Evolutionary conservation across 1,140 invertebrate species (phyloP).

Genomic region (Notospermus geniculatus): DNA sequence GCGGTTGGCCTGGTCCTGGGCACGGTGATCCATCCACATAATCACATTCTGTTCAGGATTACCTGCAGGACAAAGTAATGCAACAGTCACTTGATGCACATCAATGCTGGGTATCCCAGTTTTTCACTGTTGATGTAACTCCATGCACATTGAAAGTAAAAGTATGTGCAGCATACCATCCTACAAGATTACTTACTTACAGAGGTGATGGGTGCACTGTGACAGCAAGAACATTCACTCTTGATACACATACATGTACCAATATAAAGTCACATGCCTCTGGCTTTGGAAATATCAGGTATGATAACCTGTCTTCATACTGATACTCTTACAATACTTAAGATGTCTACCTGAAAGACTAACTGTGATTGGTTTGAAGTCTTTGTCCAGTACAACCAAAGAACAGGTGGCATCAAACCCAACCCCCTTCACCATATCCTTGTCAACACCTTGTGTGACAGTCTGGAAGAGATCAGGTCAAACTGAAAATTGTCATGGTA

Average conservation of each 20-base stretch:
- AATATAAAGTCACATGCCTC: too few relatives aligned
- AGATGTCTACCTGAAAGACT: conserved; percentile 65
- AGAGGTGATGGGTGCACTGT: too few relatives aligned
- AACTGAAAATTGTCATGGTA: conserved; percentile 4
- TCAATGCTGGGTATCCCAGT: too few relatives aligned
- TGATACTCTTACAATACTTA: too few relatives aligned
- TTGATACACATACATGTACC: too few relatives aligned
- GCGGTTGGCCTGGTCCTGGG: conserved; percentile 72
- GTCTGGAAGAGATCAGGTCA: neutral
- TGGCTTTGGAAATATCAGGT: too few relatives aligned
- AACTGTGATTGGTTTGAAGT: conserved; percentile 71
- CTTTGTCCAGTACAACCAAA: conserved; percentile 74
- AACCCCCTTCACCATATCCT: conserved; percentile 70
- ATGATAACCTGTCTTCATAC: too few relatives aligned
- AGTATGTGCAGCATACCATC: too few relatives aligned
- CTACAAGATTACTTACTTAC: too few relatives aligned
- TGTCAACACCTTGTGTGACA: conserved; percentile 45
- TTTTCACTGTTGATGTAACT: too few relatives aligned
- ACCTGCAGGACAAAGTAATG: conserved; percentile 53
- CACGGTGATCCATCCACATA: conserved; percentile 96
- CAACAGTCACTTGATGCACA: neutral
- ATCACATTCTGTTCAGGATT: conserved; percentile 79
- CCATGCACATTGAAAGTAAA: too few relatives aligned
- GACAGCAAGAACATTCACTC: too few relatives aligned
- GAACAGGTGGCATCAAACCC: conserved; percentile 97